Conservation (phyloP, 2,888 invertebrate species). For the Drosophila mayaguana region DNA sequence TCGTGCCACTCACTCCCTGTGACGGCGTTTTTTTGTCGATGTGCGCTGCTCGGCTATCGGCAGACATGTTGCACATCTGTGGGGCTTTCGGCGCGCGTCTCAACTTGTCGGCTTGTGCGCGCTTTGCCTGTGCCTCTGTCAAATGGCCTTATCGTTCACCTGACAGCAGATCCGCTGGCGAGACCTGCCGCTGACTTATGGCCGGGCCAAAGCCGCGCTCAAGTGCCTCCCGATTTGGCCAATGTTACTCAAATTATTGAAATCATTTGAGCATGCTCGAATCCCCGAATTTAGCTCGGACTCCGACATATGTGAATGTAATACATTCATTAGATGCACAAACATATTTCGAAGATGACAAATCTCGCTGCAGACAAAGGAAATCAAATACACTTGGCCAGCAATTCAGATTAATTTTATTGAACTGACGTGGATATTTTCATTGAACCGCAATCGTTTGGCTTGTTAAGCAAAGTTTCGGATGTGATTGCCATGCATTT, state of each 20-base stretch:
- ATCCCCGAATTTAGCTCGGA: conserved; percentile 20
- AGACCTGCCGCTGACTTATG: conserved; percentile 40
- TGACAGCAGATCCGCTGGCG: conserved; percentile 60
- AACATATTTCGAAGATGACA: no score
- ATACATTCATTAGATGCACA: no score
- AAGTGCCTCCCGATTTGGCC: conserved; percentile 48
- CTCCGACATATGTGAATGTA: neutral
- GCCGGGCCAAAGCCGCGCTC: conserved; percentile 34
- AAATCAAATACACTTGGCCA: no score
- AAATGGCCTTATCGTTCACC: conserved; percentile 69
- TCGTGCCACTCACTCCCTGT: conserved; percentile 8
- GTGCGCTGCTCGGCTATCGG: conserved; percentile 39
- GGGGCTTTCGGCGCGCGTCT: conserved; percentile 43
- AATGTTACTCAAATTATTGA: conserved; percentile 65
- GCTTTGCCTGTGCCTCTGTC: conserved; percentile 53
- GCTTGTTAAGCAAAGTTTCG: neutral
- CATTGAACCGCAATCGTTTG: neutral
- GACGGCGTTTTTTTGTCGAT: conserved; percentile 15
- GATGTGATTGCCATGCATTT: neutral
- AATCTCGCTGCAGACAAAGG: no score
- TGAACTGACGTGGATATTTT: neutral
- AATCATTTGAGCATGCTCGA: conserved; percentile 52
- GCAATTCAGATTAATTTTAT: neutral
- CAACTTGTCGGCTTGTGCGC: conserved; percentile 51
- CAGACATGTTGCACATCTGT: conserved; percentile 41